Base-by-base conservation (phyloP, 2,888 invertebrate genomes). In the Metalampra italica region DNA sequence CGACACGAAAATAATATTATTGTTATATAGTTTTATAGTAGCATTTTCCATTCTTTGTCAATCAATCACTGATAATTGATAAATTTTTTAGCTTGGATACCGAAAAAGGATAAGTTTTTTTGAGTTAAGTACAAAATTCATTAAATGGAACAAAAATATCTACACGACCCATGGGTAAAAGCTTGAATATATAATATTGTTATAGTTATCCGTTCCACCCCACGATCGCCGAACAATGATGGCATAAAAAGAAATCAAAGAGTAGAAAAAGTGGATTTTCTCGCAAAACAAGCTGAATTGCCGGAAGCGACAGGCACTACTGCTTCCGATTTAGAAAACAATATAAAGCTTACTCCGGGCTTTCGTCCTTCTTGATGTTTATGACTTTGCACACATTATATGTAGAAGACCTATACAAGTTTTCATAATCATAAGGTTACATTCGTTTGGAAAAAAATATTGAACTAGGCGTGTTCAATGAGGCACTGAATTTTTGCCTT, bases 261-360 rank as follows among this genome's bases (percentile, higher is more conserved):
- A 64, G 62, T 59, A 64, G 62, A 70, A 71, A 72, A 70, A 71
- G 68, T 70, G 57, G 61, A 73, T 75, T 76, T 75, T 74, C 71
- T 75, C 72, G 66, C 71, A 74, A 76, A 80, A 79, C 73, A 81
- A 75, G 75, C 75, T 66, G 76, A 78, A 73, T 75, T 64, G 73
- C 75, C 78, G 81, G 81, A 79, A 78, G 73, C 75, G 74, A 69
- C 74, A 71, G 74, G 71, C 77, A 74, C 79, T 75, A 71, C 75
- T 72, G 76, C 59, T 81, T 79, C 82, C 82, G 81, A 75, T 82
- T 78, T 78, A 76, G 78, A 82, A 83, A 83, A 80, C 80, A 82
- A 80, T 77, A 78, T 78, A 75, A 71, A 75, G 75, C 78, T 79
- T 81, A 74, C 79, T 68, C 71, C 74, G 73, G 70, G 68, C 71